Percentiles rank a stretch among this genome's conserved stretches.
phyloP scores from a whole-genome alignment of 2,113 vertebrate genomes.

The Castor canadensis region DNA sequence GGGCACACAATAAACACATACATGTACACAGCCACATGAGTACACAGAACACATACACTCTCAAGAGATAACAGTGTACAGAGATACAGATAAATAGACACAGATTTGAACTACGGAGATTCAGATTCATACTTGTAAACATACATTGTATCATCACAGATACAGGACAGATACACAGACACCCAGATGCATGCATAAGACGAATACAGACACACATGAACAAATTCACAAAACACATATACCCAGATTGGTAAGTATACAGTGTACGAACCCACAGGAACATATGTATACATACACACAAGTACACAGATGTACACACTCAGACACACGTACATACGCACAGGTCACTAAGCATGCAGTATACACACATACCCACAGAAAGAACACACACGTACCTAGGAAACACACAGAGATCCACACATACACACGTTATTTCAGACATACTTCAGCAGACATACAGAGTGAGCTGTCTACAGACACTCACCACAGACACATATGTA shows the following conservation, averaged over 20 bases:
- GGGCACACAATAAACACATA: neutral
- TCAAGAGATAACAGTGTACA: no score
- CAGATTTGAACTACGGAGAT: no score
- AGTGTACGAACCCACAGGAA: neutral
- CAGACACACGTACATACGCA: neutral
- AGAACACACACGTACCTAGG: neutral
- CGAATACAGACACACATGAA: neutral
- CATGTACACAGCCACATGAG: no score
- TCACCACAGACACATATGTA: neutral
- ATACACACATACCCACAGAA: no score
- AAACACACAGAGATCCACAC: neutral
- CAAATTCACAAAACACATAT: neutral
- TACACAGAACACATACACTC: neutral
- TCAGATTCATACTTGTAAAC: no score
- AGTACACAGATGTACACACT: neutral
- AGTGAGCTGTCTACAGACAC: neutral
- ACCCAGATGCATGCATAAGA: neutral
- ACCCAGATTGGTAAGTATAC: neutral
- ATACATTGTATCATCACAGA: accelerated
- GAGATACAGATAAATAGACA: neutral
- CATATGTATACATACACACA: neutral
- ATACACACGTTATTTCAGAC: neutral
- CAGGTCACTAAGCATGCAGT: neutral
- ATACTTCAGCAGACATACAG: neutral
- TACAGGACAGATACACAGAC: neutral